Percentiles rank a stretch among this genome's conserved stretches.
phyloP scores from a whole-genome alignment of 2,888 invertebrate species.

The Thyatira batis region DNA sequence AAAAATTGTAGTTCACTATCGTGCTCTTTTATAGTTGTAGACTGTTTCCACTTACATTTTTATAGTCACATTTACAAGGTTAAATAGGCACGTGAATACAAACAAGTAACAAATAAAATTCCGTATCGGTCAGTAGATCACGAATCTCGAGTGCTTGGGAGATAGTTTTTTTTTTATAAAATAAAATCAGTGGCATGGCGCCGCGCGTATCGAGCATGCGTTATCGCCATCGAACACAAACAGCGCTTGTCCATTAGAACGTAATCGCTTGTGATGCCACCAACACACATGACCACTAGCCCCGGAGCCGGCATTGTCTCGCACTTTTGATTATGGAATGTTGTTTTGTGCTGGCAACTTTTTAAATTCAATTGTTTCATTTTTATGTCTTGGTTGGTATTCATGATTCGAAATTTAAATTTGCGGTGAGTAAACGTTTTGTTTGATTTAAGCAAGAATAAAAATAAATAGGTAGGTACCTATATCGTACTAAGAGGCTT shows the following conservation, averaged over 20 bases:
- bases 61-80: background rate
- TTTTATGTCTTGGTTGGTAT: conserved; percentile 2
- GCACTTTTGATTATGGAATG: conserved; percentile 61
- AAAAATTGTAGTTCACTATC: conserved; percentile 1
- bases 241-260: conserved; percentile 82
- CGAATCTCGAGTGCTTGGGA: conserved; percentile 46
- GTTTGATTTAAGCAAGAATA: no score
- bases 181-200: conserved; percentile 78
- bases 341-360: conserved; percentile 33
- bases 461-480: no score
- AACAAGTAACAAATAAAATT: conserved; percentile 31
- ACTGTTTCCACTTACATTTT: background rate
- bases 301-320: conserved; percentile 60
- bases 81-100: conserved; percentile 11
- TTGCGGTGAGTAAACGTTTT: background rate
- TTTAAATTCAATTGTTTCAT: conserved; percentile 10
- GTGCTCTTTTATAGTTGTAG: conserved; percentile 8
- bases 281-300: conserved; percentile 67
- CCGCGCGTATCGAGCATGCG: conserved; percentile 75
- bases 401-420: background rate
- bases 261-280: conserved; percentile 81
- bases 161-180: conserved; percentile 51
- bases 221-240: conserved; percentile 77
- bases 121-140: conserved; percentile 60
- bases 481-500: no score